Evolutionary conservation across 2,797 vertebrate genomes (phyloP).

Genomic region (Macrochelys suwanniensis): DNA sequence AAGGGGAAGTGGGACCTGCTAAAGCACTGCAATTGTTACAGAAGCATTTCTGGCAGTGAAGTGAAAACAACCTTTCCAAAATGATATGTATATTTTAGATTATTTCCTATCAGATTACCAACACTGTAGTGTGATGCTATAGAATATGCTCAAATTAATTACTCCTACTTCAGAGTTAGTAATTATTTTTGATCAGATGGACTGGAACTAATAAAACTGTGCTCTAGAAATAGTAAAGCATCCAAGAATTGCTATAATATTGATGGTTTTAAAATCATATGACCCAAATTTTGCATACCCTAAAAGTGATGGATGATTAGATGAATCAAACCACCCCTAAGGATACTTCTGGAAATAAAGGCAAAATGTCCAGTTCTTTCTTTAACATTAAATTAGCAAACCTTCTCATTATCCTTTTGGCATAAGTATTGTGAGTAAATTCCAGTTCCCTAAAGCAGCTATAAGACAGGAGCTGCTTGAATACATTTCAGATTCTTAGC

Average conservation of each 20-base stretch:
- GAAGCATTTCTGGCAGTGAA: neutral
- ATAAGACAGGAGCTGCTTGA: slow-evolving; percentile 35
- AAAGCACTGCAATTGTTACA: neutral
- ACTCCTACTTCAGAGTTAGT: neutral
- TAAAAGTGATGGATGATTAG: slow-evolving; percentile 20
- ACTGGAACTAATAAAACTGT: neutral
- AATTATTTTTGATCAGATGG: slow-evolving; percentile 19
- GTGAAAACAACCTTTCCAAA: neutral
- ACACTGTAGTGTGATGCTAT: neutral
- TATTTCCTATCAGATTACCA: slow-evolving; percentile 27
- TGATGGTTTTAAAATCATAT: neutral
- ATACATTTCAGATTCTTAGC: slow-evolving; percentile 28
- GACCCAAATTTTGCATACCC: neutral
- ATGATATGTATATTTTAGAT: slow-evolving; percentile 13
- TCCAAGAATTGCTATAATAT: neutral
- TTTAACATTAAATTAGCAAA: slow-evolving; percentile 66
- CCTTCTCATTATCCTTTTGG: slow-evolving; percentile 51
- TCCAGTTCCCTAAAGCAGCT: slow-evolving; percentile 55
- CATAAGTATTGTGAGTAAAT: slow-evolving; percentile 52
- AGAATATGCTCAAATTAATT: slow-evolving; percentile 31
- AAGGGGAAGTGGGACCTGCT: neutral
- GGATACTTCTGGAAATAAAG: slow-evolving; percentile 62
- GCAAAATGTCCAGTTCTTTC: slow-evolving; percentile 37
- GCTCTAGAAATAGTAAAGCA: neutral
- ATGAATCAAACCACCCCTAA: slow-evolving; percentile 40